A percentile compares a stretch with the other conserved stretches of the same genome.
These are phyloP conservation scores for Caranx melampygus DNA, from an alignment of 2,113 vertebrate species.

Conservation along the genomic window DNA sequence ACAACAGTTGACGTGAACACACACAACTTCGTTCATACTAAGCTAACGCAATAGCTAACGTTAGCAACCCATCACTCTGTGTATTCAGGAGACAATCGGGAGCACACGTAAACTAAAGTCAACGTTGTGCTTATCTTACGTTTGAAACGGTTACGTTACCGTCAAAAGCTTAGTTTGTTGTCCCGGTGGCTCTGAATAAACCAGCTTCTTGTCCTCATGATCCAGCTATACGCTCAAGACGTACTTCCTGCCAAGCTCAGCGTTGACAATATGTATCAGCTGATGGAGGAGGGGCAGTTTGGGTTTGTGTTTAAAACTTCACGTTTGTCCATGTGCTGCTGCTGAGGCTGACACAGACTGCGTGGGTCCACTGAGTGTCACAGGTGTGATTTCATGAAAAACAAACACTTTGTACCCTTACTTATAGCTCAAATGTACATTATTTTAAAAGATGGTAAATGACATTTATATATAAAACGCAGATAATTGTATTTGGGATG, in stretches of 20 bases:
- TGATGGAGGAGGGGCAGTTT: conserved; percentile 72
- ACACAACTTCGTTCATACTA: conserved; percentile 51
- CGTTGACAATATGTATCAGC: conserved; percentile 71
- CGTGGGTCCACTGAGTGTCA: too few species aligned
- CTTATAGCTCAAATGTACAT: too few species aligned
- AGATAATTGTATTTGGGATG: too few species aligned
- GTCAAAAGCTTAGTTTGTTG: conserved; percentile 35
- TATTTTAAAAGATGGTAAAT: too few species aligned
- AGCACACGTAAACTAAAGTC: accelerated
- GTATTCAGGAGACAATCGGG: not conserved
- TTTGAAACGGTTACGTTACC: conserved; percentile 45
- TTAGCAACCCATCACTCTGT: conserved; percentile 42
- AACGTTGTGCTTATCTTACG: too few species aligned
- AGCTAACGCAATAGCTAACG: conserved; percentile 61
- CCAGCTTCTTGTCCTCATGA: conserved; percentile 60
- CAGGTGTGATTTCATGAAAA: not conserved
- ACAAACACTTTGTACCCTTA: not conserved
- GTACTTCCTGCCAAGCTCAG: conserved; percentile 78
- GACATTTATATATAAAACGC: too few species aligned
- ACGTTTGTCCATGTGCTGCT: not conserved
- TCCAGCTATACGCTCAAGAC: conserved; percentile 38
- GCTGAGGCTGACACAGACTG: not conserved
- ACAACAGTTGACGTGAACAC: not conserved
- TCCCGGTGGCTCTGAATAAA: not conserved
- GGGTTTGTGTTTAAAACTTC: not conserved